These are phyloP conservation scores for Hetaerina titia DNA, from an alignment of 2,888 invertebrate species.

Conservation along the genomic window DNA sequence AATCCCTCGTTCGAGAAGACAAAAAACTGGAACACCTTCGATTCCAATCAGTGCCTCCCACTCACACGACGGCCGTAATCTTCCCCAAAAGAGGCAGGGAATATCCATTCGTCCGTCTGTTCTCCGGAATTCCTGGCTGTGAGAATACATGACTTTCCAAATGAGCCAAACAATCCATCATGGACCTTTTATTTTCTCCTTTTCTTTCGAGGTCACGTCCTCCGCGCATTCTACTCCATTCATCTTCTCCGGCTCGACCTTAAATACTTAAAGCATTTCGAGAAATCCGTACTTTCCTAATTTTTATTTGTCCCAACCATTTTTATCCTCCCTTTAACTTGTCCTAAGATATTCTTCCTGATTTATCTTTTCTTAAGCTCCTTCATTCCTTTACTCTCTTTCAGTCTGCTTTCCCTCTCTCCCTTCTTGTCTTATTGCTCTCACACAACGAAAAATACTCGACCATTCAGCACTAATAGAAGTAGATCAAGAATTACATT, in stretches of 20 bases:
- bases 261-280: not conserved
- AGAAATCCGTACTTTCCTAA: not conserved
- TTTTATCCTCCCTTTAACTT: not conserved
- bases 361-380: not conserved
- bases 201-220: not conserved
- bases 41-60: not conserved
- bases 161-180: constrained; percentile 21
- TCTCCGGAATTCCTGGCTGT: not conserved
- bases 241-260: not conserved
- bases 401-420: not conserved
- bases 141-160: not conserved
- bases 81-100: not conserved
- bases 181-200: not conserved
- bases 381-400: not conserved
- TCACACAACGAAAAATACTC: not conserved
- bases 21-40: not conserved
- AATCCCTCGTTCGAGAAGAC: not conserved
- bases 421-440: not conserved
- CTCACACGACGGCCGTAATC: not conserved
- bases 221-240: not conserved
- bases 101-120: not conserved
- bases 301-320: not conserved
- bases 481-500: too few relatives aligned
- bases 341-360: not conserved
- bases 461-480: too few relatives aligned